Conservation (phyloP, 2,888 invertebrate species). For the Conus canariensis region DNA sequence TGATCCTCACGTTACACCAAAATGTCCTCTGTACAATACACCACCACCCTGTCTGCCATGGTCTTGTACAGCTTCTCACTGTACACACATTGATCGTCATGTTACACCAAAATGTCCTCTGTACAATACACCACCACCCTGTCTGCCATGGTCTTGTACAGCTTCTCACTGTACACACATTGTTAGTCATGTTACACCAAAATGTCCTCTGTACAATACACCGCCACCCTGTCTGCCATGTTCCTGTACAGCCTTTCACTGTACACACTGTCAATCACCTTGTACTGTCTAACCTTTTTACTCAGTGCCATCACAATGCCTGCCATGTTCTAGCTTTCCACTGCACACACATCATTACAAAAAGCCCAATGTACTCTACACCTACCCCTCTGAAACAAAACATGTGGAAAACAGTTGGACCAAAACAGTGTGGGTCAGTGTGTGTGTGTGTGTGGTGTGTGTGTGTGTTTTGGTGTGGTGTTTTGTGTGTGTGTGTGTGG, state of each 20-base stretch:
- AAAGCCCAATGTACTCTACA: too few relatives aligned
- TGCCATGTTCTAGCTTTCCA: slow-evolving; percentile 70
- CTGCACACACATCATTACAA: too few relatives aligned
- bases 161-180: slow-evolving; percentile 73
- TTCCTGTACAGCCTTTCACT: slow-evolving; percentile 78
- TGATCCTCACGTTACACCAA: too few relatives aligned
- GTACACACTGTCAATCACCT: slow-evolving; percentile 27
- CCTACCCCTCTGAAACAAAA: too few relatives aligned
- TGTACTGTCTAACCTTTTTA: slow-evolving; percentile 84
- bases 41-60: slow-evolving; percentile 80
- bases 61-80: slow-evolving; percentile 78
- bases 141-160: slow-evolving; percentile 79
- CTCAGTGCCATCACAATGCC: slow-evolving; percentile 86
- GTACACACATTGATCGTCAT: slow-evolving; percentile 2
- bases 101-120: slow-evolving; percentile 82
- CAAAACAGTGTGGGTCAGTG: too few relatives aligned
- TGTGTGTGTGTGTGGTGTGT: too few relatives aligned
- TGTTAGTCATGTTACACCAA: too few relatives aligned
- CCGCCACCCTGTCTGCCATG: slow-evolving; percentile 80
- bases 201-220: slow-evolving; percentile 91
- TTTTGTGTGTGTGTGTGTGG: too few relatives aligned
- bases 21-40: slow-evolving; percentile 91
- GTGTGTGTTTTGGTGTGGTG: too few relatives aligned
- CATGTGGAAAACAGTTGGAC: too few relatives aligned
- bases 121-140: slow-evolving; percentile 88